phyloP scores from a whole-genome alignment of 2,888 invertebrate species.

The Limnephilus auricula region DNA sequence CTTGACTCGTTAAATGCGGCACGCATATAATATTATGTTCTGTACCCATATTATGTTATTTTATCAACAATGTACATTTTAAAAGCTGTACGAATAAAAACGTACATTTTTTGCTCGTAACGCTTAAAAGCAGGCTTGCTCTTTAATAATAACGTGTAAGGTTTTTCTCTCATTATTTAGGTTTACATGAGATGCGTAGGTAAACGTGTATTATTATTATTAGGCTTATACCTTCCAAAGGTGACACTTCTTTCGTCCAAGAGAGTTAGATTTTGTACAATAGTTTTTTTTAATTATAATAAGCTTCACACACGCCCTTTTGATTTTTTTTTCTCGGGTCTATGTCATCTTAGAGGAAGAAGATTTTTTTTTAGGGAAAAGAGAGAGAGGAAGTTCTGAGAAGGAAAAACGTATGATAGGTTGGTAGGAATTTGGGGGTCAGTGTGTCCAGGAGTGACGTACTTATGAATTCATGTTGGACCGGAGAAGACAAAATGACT shows the following conservation, averaged over 20 bases:
- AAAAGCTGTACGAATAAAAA: background rate
- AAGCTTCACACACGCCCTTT: no score
- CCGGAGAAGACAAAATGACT: no score
- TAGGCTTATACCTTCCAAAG: background rate
- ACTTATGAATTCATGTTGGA: no score
- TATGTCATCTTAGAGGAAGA: no score
- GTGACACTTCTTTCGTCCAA: background rate
- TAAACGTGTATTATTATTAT: background rate
- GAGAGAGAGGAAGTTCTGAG: no score
- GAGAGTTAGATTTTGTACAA: background rate
- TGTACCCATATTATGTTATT: background rate
- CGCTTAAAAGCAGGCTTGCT: background rate
- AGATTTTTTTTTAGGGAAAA: no score
- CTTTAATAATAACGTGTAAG: background rate
- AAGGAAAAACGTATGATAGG: no score
- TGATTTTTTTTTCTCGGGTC: no score
- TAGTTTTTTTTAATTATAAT: background rate
- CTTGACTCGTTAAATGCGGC: background rate
- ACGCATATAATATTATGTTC: background rate
- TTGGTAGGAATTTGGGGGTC: no score
- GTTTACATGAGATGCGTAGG: background rate
- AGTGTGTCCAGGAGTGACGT: no score
- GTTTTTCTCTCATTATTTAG: background rate
- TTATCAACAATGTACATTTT: background rate
- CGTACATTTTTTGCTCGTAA: background rate